These are phyloP conservation scores for Notoglanidium macrostoma DNA, from an alignment of 2,797 vertebrate species.

Conservation along the genomic window DNA sequence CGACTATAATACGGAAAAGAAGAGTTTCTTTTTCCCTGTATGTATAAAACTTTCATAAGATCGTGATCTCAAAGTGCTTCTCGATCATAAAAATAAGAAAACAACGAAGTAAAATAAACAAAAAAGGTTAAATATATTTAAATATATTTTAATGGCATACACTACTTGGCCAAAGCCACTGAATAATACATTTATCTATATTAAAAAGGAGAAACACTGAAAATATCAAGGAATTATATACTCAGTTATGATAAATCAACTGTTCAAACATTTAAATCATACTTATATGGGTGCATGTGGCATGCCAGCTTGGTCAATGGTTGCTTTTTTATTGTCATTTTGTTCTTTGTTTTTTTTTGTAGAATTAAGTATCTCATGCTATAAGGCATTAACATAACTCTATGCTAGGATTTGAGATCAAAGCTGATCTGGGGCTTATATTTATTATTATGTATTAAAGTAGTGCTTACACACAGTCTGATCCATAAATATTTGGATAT, in stretches of 20 bases:
- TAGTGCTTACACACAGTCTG: neutral
- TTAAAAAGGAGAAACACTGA: neutral
- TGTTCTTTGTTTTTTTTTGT: neutral
- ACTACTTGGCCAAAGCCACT: neutral
- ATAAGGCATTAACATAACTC: neutral
- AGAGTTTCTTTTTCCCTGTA: neutral
- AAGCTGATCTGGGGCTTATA: neutral
- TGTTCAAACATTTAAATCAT: neutral
- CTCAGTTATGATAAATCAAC: neutral
- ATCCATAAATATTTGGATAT: neutral
- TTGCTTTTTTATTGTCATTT: neutral
- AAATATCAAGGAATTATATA: neutral
- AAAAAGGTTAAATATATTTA: neutral
- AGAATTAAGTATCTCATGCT: neutral
- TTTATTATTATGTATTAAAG: neutral
- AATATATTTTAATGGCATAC: neutral
- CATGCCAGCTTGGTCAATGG: neutral
- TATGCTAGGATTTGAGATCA: neutral
- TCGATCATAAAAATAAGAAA: neutral
- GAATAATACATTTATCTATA: neutral
- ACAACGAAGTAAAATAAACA: neutral
- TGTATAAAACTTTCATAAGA: neutral
- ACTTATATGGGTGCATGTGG: neutral
- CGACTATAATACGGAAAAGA: neutral
- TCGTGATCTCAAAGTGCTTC: neutral